Evolutionary conservation across 1,140 invertebrate species (phyloP).

Genomic region (Drosophila ironensis): DNA sequence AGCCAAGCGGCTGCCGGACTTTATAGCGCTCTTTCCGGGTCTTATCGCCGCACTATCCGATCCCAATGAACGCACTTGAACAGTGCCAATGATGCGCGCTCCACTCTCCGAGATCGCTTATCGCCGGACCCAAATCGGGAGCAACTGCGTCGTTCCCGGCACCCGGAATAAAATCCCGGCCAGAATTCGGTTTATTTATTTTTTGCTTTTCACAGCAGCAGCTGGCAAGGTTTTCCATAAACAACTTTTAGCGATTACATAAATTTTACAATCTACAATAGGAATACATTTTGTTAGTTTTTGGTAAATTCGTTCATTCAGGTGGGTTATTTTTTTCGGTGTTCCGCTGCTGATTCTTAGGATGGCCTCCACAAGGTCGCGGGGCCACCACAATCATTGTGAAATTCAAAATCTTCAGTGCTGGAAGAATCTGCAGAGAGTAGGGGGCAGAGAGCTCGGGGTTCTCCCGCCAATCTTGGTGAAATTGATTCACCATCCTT

Average conservation of each 20-base stretch:
- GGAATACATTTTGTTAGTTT: no score
- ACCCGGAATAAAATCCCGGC: background rate
- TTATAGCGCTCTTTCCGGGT: constrained; percentile 46
- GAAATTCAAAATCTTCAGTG: constrained; percentile 23
- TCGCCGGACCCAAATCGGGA: constrained; percentile 8
- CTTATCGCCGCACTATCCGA: constrained; percentile 3
- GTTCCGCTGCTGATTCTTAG: constrained; percentile 1
- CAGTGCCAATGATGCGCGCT: constrained; percentile 38
- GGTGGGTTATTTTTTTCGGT: background rate
- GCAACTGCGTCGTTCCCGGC: constrained; percentile 28
- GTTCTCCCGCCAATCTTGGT: background rate
- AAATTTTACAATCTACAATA: no score
- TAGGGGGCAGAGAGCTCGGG: constrained; percentile 1
- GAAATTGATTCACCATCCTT: no score
- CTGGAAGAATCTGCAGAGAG: constrained; percentile 22
- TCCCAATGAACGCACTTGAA: constrained; percentile 53
- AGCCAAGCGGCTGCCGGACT: constrained; percentile 23
- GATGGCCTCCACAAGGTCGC: constrained; percentile 25
- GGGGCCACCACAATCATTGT: constrained; percentile 9
- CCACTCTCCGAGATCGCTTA: constrained; percentile 33
- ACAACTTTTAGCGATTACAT: no score
- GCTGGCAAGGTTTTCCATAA: background rate
- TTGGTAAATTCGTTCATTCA: no score
- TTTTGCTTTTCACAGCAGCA: background rate
- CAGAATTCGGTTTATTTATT: background rate